Conservation (phyloP, 2,888 invertebrate genomes). For the Drosophila flavopinicola region DNA sequence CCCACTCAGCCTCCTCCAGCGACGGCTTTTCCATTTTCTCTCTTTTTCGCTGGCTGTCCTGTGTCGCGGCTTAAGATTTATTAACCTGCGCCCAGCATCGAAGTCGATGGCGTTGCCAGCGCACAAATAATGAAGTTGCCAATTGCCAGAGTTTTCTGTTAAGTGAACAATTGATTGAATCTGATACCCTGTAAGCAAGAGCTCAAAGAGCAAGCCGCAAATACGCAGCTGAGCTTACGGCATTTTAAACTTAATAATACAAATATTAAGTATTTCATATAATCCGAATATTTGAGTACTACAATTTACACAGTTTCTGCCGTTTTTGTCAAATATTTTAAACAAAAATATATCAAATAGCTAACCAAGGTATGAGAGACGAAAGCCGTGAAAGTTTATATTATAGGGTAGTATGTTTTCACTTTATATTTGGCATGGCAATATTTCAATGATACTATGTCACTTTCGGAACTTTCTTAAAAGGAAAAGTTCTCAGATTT, state of each 20-base stretch:
- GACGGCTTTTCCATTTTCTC: conserved; percentile 39
- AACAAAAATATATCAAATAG: not conserved
- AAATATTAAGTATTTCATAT: no score
- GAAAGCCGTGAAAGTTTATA: not conserved
- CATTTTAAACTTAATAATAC: no score
- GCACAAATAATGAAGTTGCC: conserved; percentile 51
- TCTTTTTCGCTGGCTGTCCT: conserved; percentile 25
- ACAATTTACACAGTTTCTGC: no score
- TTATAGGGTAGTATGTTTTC: no score
- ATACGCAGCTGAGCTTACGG: no score
- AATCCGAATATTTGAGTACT: no score
- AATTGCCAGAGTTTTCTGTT: conserved; percentile 19
- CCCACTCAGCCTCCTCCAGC: not conserved
- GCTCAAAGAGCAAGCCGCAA: conserved; percentile 7
- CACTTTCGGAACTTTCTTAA: not conserved
- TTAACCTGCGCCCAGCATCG: conserved; percentile 66
- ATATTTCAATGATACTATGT: not conserved
- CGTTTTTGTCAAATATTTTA: no score
- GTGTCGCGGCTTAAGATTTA: conserved; percentile 77
- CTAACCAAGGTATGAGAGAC: not conserved
- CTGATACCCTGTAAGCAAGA: conserved; percentile 28
- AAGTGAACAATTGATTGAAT: not conserved
- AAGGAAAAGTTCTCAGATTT: not conserved
- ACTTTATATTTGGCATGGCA: no score
- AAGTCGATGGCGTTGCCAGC: conserved; percentile 39